Evolutionary conservation across 2,113 vertebrate species (phyloP).

Genomic region (Anser cygnoides): DNA sequence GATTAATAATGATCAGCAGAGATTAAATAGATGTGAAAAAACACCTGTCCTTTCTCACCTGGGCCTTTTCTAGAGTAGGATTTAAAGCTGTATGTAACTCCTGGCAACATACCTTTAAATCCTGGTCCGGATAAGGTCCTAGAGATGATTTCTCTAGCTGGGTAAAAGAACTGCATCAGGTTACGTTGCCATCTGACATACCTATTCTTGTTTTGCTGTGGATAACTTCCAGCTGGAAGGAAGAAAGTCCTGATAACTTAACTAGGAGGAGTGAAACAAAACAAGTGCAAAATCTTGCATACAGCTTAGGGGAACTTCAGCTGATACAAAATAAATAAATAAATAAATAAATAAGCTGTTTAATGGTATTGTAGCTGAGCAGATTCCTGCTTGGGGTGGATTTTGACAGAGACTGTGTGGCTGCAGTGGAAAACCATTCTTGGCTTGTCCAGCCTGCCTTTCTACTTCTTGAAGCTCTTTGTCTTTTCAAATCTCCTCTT

Average conservation of each 20-base stretch:
- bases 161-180: not conserved
- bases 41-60: not conserved
- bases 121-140: not conserved
- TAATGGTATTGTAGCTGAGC: not conserved
- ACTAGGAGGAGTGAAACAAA: not conserved
- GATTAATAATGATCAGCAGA: not conserved
- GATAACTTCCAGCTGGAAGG: not conserved
- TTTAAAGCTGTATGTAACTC: not conserved
- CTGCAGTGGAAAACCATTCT: not conserved
- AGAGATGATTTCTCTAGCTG: not conserved
- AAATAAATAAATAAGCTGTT: not conserved
- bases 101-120: slow-evolving; percentile 14
- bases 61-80: not conserved
- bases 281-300: not conserved
- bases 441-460: not conserved
- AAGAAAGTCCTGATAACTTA: not conserved
- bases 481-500: not conserved
- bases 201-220: not conserved
- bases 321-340: not conserved
- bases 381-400: not conserved
- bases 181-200: not conserved
- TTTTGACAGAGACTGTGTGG: accelerated
- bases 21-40: not conserved
- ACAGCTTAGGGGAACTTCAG: not conserved
- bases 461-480: not conserved